Evolutionary conservation across 2,113 vertebrate species (phyloP), one percentile per base, ranked within the genome.

Genomic region (Herpetotheres cachinnans): DNA sequence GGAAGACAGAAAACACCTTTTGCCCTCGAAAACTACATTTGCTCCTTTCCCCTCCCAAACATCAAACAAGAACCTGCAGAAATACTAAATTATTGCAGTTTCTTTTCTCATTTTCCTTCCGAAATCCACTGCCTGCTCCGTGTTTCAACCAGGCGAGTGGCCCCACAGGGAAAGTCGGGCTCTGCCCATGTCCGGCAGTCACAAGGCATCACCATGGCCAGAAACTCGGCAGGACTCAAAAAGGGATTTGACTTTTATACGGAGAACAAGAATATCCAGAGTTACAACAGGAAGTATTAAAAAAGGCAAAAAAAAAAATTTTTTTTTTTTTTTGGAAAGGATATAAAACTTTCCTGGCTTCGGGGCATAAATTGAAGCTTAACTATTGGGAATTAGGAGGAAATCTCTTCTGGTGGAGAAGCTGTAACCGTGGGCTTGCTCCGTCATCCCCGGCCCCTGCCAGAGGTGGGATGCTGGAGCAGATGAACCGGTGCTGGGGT

Each of bases 291-390:
- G 95, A 96, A 97, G 86, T 69, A 91, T 78, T 92, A 69, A 96
- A 96, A 93, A 92, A 72, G 7, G 34, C 0, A 26, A 7, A 42
- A 44, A 40, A 38, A 34, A 18, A 36, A 25, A 6, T n/a, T n/a
- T n/a, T n/a, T n/a, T n/a, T n/a, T n/a, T n/a, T n/a, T 16, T 55
- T 92, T 92, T 96, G 96, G 95, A 96, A 95, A 95, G 94, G 92
- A 97, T 93, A 47, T 95, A 77, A 97, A 97, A 97, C 90, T 97
- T 97, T 95, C 96, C 96, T 97, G 97, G 96, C 96, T 96, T 72
- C 4, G 1, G 65, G 97, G 94, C 58, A 93, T 52, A 86, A 96
- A 90, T 52, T 61, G 76, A 91, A 95, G 92, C 42, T 58, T 42
- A 95, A 81, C 96, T 86, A n/a, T 92, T 78, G 96, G 95, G 94